Evolutionary conservation across 2,113 vertebrate genomes (phyloP).

Genomic region (Psophia crepitans): DNA sequence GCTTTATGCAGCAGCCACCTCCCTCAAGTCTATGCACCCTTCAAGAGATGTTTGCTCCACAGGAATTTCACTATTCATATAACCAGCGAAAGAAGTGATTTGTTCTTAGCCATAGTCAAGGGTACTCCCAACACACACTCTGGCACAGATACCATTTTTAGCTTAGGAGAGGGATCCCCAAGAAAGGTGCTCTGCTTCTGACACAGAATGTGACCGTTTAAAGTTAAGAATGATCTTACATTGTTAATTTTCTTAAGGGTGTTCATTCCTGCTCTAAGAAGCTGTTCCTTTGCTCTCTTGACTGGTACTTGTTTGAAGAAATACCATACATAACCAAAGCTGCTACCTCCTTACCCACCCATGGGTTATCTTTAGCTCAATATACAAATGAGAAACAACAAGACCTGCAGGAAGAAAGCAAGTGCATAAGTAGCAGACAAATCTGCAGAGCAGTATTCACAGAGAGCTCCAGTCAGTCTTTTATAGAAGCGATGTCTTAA

Average conservation of each 20-base stretch:
- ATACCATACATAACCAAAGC: not conserved
- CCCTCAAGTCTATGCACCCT: not conserved
- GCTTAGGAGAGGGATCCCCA: not conserved
- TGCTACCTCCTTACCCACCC: not conserved
- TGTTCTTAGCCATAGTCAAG: not conserved
- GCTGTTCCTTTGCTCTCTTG: not conserved
- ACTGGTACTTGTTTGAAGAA: not conserved
- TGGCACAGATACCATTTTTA: not conserved
- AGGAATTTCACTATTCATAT: not conserved
- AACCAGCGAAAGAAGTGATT: not conserved
- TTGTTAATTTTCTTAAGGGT: not conserved
- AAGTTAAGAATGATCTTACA: not conserved
- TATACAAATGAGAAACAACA: not conserved
- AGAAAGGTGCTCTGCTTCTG: not conserved
- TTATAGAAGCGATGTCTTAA: not conserved
- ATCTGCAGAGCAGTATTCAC: not conserved
- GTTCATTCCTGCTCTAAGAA: not conserved
- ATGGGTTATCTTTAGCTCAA: not conserved
- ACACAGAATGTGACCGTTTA: not conserved
- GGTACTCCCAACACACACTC: not conserved
- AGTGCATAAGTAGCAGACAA: not conserved
- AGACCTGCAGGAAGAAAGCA: not conserved
- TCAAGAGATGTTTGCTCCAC: not conserved
- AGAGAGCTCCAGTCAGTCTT: not conserved
- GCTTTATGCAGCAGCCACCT: not conserved